Evolutionary conservation across 2,888 invertebrate genomes (phyloP), one percentile per base, ranked within the genome.

Genomic region (Poecilobothrus nobilitatus): DNA sequence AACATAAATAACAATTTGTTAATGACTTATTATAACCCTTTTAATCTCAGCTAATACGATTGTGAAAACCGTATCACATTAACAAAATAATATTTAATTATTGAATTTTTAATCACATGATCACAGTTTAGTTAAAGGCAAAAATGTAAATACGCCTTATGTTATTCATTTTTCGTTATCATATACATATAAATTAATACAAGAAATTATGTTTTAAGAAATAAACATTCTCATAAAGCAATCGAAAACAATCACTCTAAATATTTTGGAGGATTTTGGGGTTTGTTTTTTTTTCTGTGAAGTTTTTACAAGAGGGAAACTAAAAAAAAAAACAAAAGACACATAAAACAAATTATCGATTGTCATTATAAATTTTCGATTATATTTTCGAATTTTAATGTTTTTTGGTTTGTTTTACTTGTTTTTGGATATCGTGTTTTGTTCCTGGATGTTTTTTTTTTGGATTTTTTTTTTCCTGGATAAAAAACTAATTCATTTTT

Each of bases 341-440:
- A 53, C n/a, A 53, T 53, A 18, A 53, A 53, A 53, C 53, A 53
- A 53, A 53, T 53, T 53, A 53, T 53, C 53, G n/a, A 53, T 53
- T 53, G 53, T 53, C 53, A 53, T 53, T 53, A 53, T 53, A 53
- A 53, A 53, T 53, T 53, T 53, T 53, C 53, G 53, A 53, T 53
- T 18, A 53, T 53, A 53, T 53, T 53, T 53, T 18, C 53, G 41
- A 41, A 41, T 41, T 41, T 41, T 8, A 41, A 41, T 15, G 15
- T 41, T 41, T 41, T n/a, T n/a, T n/a, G n/a, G n/a, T n/a, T 41
- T 9, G 15, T 41, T 41, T 9, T 41, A n/a, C n/a, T n/a, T 53
- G 1, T 37, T 37, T 37, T 37, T 37, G 37, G 8, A 10, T 37
- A 37, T 37, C 27, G 27, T 27, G 27, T 27, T 27, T 27, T 27